phyloP scores from a whole-genome alignment of 2,113 vertebrate species.

The Elachura formosa region DNA sequence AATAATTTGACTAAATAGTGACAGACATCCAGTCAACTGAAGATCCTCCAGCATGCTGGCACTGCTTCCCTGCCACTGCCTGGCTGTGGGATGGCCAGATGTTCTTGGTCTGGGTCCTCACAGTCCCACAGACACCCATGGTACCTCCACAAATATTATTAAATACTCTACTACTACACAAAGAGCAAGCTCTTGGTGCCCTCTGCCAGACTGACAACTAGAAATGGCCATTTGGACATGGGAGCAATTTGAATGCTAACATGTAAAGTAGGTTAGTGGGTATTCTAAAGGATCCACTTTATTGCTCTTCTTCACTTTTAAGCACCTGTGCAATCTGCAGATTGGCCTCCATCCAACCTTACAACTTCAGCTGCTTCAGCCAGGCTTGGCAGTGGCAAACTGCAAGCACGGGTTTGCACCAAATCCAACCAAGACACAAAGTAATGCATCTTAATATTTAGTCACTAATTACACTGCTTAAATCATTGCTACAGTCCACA shows the following conservation, averaged over 20 bases:
- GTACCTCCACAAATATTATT: not conserved
- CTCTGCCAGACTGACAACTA: not conserved
- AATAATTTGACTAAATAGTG: no score
- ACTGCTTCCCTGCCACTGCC: not conserved
- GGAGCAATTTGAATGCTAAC: not conserved
- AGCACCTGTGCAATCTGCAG: not conserved
- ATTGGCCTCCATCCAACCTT: not conserved
- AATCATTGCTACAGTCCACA: not conserved
- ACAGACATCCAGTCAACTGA: not conserved
- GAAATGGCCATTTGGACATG: not conserved
- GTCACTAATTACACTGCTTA: not conserved
- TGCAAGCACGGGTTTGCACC: not conserved
- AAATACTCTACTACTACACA: fast-evolving
- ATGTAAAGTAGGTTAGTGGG: not conserved
- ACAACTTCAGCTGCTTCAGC: not conserved
- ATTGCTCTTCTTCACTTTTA: not conserved
- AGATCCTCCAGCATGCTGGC: not conserved
- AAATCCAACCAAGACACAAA: not conserved
- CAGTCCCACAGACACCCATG: fast-evolving
- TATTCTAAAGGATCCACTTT: not conserved
- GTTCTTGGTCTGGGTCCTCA: not conserved
- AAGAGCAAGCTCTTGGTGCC: not conserved
- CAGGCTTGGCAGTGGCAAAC: not conserved
- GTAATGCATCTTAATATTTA: not conserved
- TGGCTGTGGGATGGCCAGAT: not conserved